Base-by-base conservation (phyloP, 1,140 invertebrate species). In the Heterodera schachtii region DNA sequence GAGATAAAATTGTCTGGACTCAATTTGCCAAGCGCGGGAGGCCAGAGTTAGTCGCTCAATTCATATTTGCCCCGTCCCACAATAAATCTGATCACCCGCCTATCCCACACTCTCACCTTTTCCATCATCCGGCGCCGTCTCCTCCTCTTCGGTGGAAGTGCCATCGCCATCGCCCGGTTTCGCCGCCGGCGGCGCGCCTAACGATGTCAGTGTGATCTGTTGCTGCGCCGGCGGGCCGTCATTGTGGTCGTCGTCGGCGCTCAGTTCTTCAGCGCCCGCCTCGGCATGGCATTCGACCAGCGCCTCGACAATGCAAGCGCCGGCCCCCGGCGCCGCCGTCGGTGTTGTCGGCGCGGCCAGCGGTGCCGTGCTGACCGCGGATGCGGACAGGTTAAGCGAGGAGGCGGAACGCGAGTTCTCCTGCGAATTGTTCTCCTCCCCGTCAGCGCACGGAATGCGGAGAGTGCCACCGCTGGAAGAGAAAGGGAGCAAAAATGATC, bases 401-500 rank as follows among this genome's bases (percentile, higher is more conserved):
- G 71, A 75, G 60, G 80, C 70, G 7, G 80, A 81, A 1, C 80
- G 75, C 21, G 80, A 81, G 70, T 71, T 71, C 41, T 71, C 69
- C 21, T 71, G 31, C 21, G 69, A 71, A 46, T 74, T 67, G 31
- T 47, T 81, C 41, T 80, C 73, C 49, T 66, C 57, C 46, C 70
- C 57, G 47, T 78, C 77, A 13, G 31, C 75, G 66, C 77, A 78
- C 7, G 77, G 73, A 77, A 75, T 74, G n/a, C 80, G 11, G 8
- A 81, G 75, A 47, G 80, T 81, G 60, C 80, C 80, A n/a, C 80
- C 80, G 70, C 80, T 80, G 47, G 16, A 64, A 67, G 1, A 52
- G 16, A 76, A 44, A 3, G 31, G 31, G 31, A 31, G 31, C 31
- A 31, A 11, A 11, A 78, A 2, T 19, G 46, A 78, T 67, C 46